Percentiles rank a stretch among this genome's conserved stretches.
Conservation (phyloP, 1,140 invertebrate species). For the Mycetomoellerius zeteki region DNA sequence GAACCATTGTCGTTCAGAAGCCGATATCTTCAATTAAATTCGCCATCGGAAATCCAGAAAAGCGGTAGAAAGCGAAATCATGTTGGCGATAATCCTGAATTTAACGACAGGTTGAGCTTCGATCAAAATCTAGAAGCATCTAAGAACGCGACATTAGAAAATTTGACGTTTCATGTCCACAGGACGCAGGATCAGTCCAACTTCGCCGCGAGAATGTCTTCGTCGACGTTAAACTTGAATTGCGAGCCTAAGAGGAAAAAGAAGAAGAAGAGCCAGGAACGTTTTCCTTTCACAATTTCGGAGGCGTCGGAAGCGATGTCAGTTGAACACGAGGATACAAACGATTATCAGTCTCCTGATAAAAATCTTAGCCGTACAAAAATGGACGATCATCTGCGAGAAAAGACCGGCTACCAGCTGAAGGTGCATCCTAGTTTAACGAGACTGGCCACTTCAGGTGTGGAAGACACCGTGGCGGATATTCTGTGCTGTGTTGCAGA, state of each 20-base stretch:
- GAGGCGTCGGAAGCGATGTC: slow-evolving; percentile 58
- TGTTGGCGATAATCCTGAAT: neutral
- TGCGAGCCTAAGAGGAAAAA: slow-evolving; percentile 53
- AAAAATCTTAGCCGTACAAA: neutral
- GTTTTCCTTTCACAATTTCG: slow-evolving; percentile 81
- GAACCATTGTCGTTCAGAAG: neutral
- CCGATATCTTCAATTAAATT: neutral
- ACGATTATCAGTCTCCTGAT: neutral
- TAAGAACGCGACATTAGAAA: slow-evolving; percentile 66
- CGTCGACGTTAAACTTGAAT: slow-evolving; percentile 72
- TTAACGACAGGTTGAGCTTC: neutral
- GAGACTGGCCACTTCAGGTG: slow-evolving; percentile 66
- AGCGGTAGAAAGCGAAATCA: neutral
- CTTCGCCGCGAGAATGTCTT: slow-evolving; percentile 30
- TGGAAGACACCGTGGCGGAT: slow-evolving; percentile 66
- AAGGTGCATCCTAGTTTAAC: slow-evolving; percentile 74
- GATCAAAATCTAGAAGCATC: slow-evolving; percentile 9
- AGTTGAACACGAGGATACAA: slow-evolving; percentile 33
- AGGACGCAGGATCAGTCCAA: slow-evolving; percentile 39
- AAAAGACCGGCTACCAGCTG: slow-evolving; percentile 39
- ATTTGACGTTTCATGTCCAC: slow-evolving; percentile 52
- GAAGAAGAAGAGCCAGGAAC: slow-evolving; percentile 76
- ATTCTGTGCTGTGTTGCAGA: slow-evolving; percentile 65
- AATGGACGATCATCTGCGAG: neutral
- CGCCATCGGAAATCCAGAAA: neutral